Evolutionary conservation across 2,888 invertebrate genomes (phyloP), one percentile per base, ranked within the genome.

Genomic region (Rhorus exstirpatorius): DNA sequence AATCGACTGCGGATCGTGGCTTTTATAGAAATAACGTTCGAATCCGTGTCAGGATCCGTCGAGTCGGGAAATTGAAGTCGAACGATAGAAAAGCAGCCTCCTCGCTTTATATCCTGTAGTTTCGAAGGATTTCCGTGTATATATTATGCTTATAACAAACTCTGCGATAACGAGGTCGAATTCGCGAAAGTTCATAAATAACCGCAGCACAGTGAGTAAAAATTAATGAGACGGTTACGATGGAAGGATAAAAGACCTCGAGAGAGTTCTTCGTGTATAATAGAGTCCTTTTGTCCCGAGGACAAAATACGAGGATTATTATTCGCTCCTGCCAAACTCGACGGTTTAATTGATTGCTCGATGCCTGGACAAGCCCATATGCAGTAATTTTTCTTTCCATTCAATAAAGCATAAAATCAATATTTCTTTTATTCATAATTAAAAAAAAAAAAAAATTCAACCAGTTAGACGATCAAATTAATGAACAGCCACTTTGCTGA

Each of bases 111-210:
- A 35, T 14, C 7, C 7, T 6, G 46, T 44, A 68, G 44, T 80
- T 76, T 38, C 63, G 24, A 38, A 53, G 80, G 60, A 51, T 46
- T 58, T 26, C n/a, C 26, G 8, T 58, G 26, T 14, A 3, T 44
- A 35, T 79, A 46, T n/a, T n/a, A n/a, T 55, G 53, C 38, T 38
- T 68, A 31, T 24, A 61, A 61, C 68, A 65, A 76, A 76, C 19
- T 58, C 55, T 21, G 12, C 58, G 65, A 71, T 80, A 80, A 80
- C 80, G 75, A 80, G 80, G 80, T 80, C 80, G 76, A 76, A 76
- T 75, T 75, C 55, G n/a, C 46, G 63, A 17, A 70, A 61, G 61
- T 61, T 46, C 35, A 21, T 63, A 44, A 6, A 38, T 21, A 35
- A 60, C 35, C 61, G 17, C 17, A 31, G 35, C 31, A 10, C 10